These are phyloP conservation scores for Potamilus streckersoni DNA, from an alignment of 1,140 invertebrate genomes.

Conservation along the genomic window DNA sequence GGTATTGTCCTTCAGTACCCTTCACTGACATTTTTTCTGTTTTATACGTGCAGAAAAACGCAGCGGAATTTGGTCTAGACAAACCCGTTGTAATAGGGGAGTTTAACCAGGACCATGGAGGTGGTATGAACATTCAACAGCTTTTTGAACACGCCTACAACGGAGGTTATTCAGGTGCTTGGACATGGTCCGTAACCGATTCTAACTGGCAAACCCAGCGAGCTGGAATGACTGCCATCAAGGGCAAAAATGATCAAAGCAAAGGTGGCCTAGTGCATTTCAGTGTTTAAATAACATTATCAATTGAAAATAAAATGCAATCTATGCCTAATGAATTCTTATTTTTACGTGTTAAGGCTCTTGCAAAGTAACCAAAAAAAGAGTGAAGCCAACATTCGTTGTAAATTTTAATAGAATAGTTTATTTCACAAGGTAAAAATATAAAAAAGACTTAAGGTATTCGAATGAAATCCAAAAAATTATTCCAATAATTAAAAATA, in stretches of 20 bases:
- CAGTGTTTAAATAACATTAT: constrained; percentile 1
- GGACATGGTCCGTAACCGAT: constrained; percentile 63
- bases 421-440: too few species aligned
- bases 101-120: constrained; percentile 55
- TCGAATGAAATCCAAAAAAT: too few species aligned
- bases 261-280: constrained; percentile 24
- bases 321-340: too few species aligned
- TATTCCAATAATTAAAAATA: too few species aligned
- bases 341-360: too few species aligned
- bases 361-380: too few species aligned
- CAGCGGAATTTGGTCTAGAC: constrained; percentile 53
- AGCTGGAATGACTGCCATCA: constrained; percentile 42
- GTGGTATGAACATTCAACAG: constrained; percentile 48
- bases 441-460: too few species aligned
- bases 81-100: constrained; percentile 68
- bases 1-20: background rate
- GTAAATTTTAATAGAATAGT: too few species aligned
- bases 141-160: constrained; percentile 62
- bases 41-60: constrained; percentile 46
- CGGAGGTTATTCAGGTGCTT: constrained; percentile 62
- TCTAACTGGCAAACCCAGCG: constrained; percentile 60
- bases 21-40: background rate
- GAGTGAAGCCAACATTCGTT: too few species aligned
- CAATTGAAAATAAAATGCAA: too few species aligned
- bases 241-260: constrained; percentile 27